Evolutionary conservation across 2,888 invertebrate genomes (phyloP).

Genomic region (Sturmia bella): DNA sequence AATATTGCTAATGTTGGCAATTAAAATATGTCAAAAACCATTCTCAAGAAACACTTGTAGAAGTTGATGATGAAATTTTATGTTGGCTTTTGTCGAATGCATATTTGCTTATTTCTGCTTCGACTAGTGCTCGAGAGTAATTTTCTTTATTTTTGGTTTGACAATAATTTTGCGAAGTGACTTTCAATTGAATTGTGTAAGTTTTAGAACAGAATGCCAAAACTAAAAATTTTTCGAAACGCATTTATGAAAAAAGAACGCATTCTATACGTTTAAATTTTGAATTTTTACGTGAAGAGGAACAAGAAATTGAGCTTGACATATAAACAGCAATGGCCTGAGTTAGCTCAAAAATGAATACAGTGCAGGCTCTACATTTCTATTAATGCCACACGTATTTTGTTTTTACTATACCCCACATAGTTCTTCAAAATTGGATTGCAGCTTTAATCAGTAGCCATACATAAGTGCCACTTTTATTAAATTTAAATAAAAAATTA

Average conservation of each 20-base stretch:
- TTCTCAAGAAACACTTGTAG: constrained; percentile 63
- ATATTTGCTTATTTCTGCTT: constrained; percentile 31
- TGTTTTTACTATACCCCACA: too few relatives aligned
- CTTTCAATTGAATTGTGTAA: constrained; percentile 61
- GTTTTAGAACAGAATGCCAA: constrained; percentile 35
- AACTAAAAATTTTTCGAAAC: background rate
- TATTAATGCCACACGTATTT: too few relatives aligned
- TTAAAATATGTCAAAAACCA: constrained; percentile 69
- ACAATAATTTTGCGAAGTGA: constrained; percentile 49
- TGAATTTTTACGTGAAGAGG: too few relatives aligned
- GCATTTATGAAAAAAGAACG: background rate
- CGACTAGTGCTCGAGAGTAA: constrained; percentile 56
- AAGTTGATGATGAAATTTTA: constrained; percentile 38
- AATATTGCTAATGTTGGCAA: constrained; percentile 68
- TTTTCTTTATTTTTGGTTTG: constrained; percentile 38
- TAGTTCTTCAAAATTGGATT: too few relatives aligned
- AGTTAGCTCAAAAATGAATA: too few relatives aligned
- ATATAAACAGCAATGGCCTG: too few relatives aligned
- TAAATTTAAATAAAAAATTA: too few relatives aligned
- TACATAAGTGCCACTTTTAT: too few relatives aligned
- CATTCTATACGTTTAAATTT: too few relatives aligned
- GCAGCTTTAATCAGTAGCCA: too few relatives aligned
- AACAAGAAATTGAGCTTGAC: too few relatives aligned
- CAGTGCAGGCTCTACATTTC: too few relatives aligned
- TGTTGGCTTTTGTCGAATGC: constrained; percentile 34